Percentiles rank a stretch among this genome's conserved stretches.
Conservation (phyloP, 2,888 invertebrate genomes). For the Ophion ventricosus region DNA sequence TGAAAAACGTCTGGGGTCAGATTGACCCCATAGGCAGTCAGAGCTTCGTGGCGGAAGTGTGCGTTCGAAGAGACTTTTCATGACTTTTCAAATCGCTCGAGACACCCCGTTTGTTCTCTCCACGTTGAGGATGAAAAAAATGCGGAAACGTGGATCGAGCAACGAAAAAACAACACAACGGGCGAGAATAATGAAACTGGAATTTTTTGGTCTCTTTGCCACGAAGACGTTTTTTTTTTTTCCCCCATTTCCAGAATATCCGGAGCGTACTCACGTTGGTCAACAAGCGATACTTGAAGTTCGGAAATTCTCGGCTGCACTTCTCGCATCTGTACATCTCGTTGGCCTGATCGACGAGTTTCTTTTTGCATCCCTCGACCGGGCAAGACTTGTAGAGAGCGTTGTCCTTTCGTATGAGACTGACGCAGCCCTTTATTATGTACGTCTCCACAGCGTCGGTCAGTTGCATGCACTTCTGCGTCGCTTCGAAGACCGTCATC, state of each 20-base stretch:
- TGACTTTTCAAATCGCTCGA: too few species aligned
- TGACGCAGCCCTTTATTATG: slow-evolving; percentile 90
- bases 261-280: slow-evolving; percentile 87
- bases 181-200: too few species aligned
- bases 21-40: too few species aligned
- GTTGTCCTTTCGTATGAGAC: slow-evolving; percentile 92
- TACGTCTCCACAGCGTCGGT: slow-evolving; percentile 93
- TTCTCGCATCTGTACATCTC: slow-evolving; percentile 97
- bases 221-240: not conserved
- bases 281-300: slow-evolving; percentile 94
- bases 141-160: too few species aligned
- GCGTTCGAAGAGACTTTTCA: too few species aligned
- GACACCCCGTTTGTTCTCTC: too few species aligned
- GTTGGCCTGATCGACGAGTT: slow-evolving; percentile 94
- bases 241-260: not conserved
- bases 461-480: slow-evolving; percentile 88
- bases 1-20: too few species aligned
- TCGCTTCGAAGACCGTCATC: slow-evolving; percentile 91
- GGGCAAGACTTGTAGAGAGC: slow-evolving; percentile 97
- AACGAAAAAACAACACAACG: too few species aligned
- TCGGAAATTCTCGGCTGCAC: slow-evolving; percentile 92
- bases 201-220: too few species aligned
- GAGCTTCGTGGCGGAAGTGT: too few species aligned
- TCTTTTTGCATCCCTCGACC: slow-evolving; percentile 95
- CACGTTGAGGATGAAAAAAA: too few species aligned